Conservation (phyloP, 2,113 vertebrate genomes). For the Notothenia rossii region DNA sequence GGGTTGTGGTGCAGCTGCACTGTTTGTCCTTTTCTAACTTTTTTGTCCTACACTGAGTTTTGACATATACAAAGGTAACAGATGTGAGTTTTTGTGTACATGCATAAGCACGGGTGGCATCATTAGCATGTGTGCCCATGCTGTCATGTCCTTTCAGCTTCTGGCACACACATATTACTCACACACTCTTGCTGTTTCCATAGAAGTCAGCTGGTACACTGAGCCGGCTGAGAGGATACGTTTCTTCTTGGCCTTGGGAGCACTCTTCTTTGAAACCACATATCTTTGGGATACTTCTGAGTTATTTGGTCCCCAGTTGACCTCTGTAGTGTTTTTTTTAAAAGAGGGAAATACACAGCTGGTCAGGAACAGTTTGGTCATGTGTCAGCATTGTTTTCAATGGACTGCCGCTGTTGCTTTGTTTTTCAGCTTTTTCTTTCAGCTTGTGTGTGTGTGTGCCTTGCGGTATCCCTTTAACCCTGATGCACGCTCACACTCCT, state of each 20-base stretch:
- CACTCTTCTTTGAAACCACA: conserved; percentile 48
- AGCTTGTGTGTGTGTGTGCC: conserved; percentile 24
- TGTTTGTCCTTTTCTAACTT: conserved; percentile 55
- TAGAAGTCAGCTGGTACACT: conserved; percentile 71
- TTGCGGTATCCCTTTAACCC: conserved; percentile 54
- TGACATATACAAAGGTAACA: conserved; percentile 40
- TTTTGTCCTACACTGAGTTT: conserved; percentile 24
- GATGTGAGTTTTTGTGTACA: conserved; percentile 39
- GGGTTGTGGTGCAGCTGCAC: conserved; percentile 50
- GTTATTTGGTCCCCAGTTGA: conserved; percentile 52
- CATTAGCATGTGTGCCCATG: conserved; percentile 20
- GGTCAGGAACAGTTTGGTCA: conserved; percentile 39
- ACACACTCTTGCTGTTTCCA: conserved; percentile 67
- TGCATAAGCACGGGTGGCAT: conserved; percentile 9
- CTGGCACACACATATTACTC: conserved; percentile 46
- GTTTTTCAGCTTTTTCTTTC: conserved; percentile 46
- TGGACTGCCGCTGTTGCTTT: conserved; percentile 44
- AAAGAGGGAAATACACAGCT: conserved; percentile 44
- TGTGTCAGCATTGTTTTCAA: conserved; percentile 65
- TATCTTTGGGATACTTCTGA: conserved; percentile 49
- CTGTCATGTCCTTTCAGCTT: conserved; percentile 55
- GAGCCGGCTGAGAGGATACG: conserved; percentile 56
- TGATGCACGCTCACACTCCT: conserved; percentile 39
- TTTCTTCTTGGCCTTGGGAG: conserved; percentile 52
- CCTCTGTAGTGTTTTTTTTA: conserved; percentile 41